Base-by-base conservation (phyloP, 1,140 invertebrate genomes). In the silkworm (Bombyx mori) region DNA sequence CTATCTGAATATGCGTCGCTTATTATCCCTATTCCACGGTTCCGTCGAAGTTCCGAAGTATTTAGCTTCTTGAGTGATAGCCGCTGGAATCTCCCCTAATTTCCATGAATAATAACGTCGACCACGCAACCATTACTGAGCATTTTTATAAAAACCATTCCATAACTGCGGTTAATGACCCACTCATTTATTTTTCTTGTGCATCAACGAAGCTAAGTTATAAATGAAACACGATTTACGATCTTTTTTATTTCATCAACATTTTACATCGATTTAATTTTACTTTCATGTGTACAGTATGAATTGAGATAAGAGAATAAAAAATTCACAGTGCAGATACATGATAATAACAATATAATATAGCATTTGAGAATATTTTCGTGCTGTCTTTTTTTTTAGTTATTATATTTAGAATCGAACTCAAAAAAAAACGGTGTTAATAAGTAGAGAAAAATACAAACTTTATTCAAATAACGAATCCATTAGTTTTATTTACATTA, bases 141-240 rank as follows among this genome's bases (percentile, higher is more conserved):
- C 55, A 57, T 63, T 62, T 65, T 59, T 58, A 54, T 53, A 57
- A 52, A 52, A 62, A 68, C 62, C 66, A 62, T 47, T 35, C 35
- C 53, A 56, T 68, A 59, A 62, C 57, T 58, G 59, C 45, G 49
- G 52, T 44, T 65, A 65, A 68, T 58, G 66, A 61, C 60, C 46
- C 18, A 53, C 54, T 56, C 60, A 53, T 59, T 61, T 59, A 45
- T 60, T 61, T 57, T 35, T 35, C 26, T 53, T 54, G 55, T 54
- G 48, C 52, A 52, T 57, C 46, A 49, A 56, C 22, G 43, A 54
- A 48, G 45, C 52, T 57, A n/a, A 12, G 18, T 52, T 44, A 49
- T 60, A 69, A 82, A 79, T 79, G 62, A 82, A 79, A 79, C 74
- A 68, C 75, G 66, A 68, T 68, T 71, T 74, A 63, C 60, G 49